Base-by-base conservation (phyloP, 2,888 invertebrate species). In the Hedya salicella region DNA sequence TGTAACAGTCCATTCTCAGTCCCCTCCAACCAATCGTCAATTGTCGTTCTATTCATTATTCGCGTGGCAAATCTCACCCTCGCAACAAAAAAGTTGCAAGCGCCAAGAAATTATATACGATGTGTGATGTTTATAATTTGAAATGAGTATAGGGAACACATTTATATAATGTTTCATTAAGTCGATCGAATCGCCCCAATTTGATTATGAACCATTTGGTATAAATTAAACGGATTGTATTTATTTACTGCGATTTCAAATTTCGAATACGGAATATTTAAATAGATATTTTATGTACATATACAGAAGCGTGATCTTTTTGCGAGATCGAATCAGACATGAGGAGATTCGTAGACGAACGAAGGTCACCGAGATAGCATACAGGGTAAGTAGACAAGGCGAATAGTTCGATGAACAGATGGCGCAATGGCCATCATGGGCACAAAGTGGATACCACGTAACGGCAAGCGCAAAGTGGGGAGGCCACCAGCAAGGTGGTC, bases 91-190 rank as follows among this genome's bases (percentile, higher is more conserved):
- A 16, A n/a, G 42, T 4, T 30, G n/a, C 17, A 44, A n/a, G 25
- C 30, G 5, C 16, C 14, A 30, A 42, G 3, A 9, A 2, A 3
- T 5, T n/a, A 13, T 30, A 42, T 30, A 8, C 25, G 1, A 44
- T 17, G 30, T 57, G n/a, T 19, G 8, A 30, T 44, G n/a, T 57
- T 57, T 1, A 9, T 30, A 11, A 8, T 32, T 1, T 17, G 0
- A 13, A 17, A 11, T 25, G 9, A 2, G 6, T 25, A 25, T 25
- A n/a, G 40, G 39, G 42, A 64, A 25, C 57, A 57, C 57, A 64
- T 64, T 64, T 57, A 64, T 44, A 50, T 64, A 52, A 64, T 64
- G 64, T 64, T 30, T 57, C 57, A 64, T 64, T 57, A 57, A 21
- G 49, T 32, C 25, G 49, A 32, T 57, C 21, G 32, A 21, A 21